Evolutionary conservation across 2,888 invertebrate genomes (phyloP).

Genomic region (Nymphalis c-album): DNA sequence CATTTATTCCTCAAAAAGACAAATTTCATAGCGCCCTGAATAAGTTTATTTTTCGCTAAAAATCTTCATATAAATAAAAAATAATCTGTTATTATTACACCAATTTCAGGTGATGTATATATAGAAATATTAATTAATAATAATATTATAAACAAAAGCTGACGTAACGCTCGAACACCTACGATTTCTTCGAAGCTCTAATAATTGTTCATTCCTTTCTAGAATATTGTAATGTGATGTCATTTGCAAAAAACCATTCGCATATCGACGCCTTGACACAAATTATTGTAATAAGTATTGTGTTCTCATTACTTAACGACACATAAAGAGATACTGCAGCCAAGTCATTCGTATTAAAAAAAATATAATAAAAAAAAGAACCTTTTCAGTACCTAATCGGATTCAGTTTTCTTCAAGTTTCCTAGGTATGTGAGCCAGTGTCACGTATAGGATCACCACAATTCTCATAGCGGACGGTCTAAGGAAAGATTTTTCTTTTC

Average conservation of each 20-base stretch:
- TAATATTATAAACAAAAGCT: conserved; percentile 17
- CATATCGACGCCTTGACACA: conserved; percentile 28
- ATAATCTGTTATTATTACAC: too few relatives aligned
- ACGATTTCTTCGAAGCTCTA: conserved; percentile 15
- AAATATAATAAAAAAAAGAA: too few relatives aligned
- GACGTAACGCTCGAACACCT: conserved; percentile 26
- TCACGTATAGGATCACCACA: too few relatives aligned
- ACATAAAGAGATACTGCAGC: background rate
- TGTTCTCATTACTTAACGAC: background rate
- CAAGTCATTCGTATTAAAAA: background rate
- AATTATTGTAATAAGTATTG: conserved; percentile 14
- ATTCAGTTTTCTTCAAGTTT: too few relatives aligned
- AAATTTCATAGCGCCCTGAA: too few relatives aligned
- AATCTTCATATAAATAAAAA: too few relatives aligned
- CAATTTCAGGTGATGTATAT: background rate
- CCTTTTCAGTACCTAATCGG: too few relatives aligned
- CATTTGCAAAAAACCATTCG: conserved; percentile 36
- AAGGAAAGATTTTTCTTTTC: too few relatives aligned
- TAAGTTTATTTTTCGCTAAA: too few relatives aligned
- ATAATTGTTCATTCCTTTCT: conserved; percentile 24
- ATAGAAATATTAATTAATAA: background rate
- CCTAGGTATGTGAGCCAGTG: too few relatives aligned
- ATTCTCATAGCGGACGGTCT: too few relatives aligned
- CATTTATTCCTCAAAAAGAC: too few relatives aligned
- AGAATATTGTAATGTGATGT: conserved; percentile 35